Evolutionary conservation across 2,797 vertebrate species (phyloP).

Genomic region (Myotis daubentonii): DNA sequence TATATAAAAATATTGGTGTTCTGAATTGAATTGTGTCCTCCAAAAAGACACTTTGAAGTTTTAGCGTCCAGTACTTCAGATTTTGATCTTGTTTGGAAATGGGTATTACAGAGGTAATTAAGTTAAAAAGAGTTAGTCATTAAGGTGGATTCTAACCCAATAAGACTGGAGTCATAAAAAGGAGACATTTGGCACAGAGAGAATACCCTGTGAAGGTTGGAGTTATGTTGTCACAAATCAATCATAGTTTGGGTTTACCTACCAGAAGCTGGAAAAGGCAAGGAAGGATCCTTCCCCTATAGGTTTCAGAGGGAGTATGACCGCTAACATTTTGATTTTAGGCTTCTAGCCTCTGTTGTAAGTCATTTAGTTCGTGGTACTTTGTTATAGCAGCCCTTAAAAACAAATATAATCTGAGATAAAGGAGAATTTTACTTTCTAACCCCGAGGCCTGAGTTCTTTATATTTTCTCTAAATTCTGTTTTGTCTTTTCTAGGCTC

Average conservation of each 20-base stretch:
- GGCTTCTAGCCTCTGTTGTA: neutral
- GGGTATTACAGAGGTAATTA: neutral
- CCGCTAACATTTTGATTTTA: neutral
- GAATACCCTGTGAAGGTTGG: neutral
- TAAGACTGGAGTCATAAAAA: neutral
- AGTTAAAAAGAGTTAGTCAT: neutral
- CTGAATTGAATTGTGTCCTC: neutral
- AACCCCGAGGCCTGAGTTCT: neutral
- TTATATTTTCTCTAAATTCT: slow-evolving; percentile 4
- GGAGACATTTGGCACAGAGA: neutral
- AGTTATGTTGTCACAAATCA: neutral
- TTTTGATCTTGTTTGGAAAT: neutral
- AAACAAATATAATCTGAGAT: neutral
- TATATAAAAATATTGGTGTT: neutral
- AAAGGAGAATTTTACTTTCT: neutral
- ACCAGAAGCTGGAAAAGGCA: neutral
- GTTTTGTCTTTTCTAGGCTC: neutral
- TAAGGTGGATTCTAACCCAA: neutral
- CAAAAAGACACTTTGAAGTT: neutral
- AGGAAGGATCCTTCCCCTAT: neutral
- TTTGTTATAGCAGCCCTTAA: neutral
- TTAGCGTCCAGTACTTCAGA: neutral
- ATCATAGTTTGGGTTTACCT: neutral
- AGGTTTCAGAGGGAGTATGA: neutral
- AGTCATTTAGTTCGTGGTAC: neutral